These are phyloP conservation scores for Steinernema scapterisci DNA, from an alignment of 2,888 invertebrate species.

Conservation along the genomic window DNA sequence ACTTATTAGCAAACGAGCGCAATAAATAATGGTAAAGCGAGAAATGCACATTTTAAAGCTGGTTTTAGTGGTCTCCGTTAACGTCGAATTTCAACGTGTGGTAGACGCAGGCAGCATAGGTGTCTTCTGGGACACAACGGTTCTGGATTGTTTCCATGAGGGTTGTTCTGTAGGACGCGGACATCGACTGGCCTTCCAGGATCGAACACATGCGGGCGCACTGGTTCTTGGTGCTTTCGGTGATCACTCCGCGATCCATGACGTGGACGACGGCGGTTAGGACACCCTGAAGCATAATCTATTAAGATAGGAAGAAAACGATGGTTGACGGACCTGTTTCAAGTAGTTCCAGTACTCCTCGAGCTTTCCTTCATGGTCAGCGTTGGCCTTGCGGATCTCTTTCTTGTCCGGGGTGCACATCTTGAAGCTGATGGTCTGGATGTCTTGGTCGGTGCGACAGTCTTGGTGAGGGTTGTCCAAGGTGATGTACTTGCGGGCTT, in stretches of 20 bases:
- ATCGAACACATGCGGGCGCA: conserved; percentile 55
- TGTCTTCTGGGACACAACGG: conserved; percentile 55
- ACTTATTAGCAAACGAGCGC: not conserved
- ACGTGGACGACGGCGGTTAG: conserved; percentile 59
- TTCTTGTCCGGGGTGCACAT: conserved; percentile 57
- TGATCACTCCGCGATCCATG: conserved; percentile 50
- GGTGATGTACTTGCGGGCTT: conserved; percentile 37
- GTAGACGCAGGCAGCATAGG: conserved; percentile 58
- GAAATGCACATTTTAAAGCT: not conserved
- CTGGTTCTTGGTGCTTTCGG: conserved; percentile 41
- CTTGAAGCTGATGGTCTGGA: conserved; percentile 49
- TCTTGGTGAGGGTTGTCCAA: conserved; percentile 32
- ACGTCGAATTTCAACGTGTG: conserved; percentile 63
- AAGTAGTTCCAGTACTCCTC: conserved; percentile 61
- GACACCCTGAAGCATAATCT: conserved; percentile 45
- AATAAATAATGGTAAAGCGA: not conserved
- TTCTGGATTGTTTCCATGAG: conserved; percentile 53
- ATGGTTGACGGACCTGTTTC: conserved; percentile 48
- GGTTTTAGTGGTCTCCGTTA: not conserved
- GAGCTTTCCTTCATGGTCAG: conserved; percentile 50
- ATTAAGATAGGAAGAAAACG: not conserved
- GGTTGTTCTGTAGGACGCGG: conserved; percentile 42
- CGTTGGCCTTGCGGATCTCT: conserved; percentile 41
- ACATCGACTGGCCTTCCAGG: conserved; percentile 32
- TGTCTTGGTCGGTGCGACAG: conserved; percentile 38